These are phyloP conservation scores for Hetaerina americana DNA, from an alignment of 1,140 invertebrate genomes.

Conservation along the genomic window DNA sequence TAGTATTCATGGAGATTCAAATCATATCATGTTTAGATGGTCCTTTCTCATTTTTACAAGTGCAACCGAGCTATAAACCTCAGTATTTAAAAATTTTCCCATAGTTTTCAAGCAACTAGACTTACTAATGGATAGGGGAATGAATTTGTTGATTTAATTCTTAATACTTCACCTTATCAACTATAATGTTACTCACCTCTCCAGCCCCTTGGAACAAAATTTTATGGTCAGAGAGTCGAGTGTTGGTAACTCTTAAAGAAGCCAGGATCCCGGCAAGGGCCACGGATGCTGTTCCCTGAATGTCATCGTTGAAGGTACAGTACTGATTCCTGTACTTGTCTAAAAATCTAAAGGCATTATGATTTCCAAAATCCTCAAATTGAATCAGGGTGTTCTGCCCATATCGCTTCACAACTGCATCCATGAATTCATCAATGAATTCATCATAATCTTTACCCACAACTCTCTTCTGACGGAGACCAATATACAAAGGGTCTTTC, in stretches of 20 bases:
- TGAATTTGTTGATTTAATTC: no score
- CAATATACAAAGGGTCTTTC: conserved; percentile 86
- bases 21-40: no score
- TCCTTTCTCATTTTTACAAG: no score
- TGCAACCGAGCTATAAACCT: no score
- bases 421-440: conserved; percentile 96
- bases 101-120: no score
- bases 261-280: conserved; percentile 84
- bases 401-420: conserved; percentile 69
- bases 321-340: conserved; percentile 71
- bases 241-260: conserved; percentile 61
- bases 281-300: conserved; percentile 83
- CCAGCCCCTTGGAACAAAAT: conserved; percentile 86
- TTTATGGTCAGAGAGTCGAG: conserved; percentile 59
- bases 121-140: no score
- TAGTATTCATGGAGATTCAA: no score
- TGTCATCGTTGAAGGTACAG: conserved; percentile 94
- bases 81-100: no score
- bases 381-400: conserved; percentile 72
- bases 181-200: conserved; percentile 56
- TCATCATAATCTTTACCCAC: conserved; percentile 75
- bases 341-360: conserved; percentile 77
- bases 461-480: conserved; percentile 67
- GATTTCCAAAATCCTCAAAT: conserved; percentile 91
- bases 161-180: no score